Evolutionary conservation across 2,888 invertebrate genomes (phyloP).

Genomic region (Notodonta dromedarius): DNA sequence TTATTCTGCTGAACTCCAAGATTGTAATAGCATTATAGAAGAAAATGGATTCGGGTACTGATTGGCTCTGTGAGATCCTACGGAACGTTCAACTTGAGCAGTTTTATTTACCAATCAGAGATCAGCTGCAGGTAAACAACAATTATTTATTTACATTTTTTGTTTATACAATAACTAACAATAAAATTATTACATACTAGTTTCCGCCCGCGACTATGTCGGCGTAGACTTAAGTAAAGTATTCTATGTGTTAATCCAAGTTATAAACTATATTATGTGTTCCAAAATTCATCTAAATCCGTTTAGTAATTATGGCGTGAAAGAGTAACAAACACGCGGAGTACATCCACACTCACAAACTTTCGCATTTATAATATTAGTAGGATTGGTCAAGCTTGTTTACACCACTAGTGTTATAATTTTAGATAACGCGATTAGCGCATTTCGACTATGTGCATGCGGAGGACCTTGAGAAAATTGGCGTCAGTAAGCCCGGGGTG

Average conservation of each 20-base stretch:
- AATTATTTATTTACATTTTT: background rate
- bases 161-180: background rate
- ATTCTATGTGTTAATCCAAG: no score
- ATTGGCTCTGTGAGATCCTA: constrained; percentile 94
- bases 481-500: constrained; percentile 96
- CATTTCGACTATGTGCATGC: constrained; percentile 99
- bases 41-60: constrained; percentile 83
- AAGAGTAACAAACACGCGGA: no score
- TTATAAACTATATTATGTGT: no score
- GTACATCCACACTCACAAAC: no score
- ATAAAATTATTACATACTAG: background rate
- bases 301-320: no score
- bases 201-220: no score
- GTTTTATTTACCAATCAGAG: constrained; percentile 94
- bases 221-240: no score
- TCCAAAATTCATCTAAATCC: no score
- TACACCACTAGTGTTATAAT: constrained; percentile 23
- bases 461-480: constrained; percentile 97
- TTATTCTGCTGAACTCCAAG: constrained; percentile 42
- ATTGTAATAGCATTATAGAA: constrained; percentile 22
- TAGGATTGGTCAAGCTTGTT: background rate
- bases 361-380: no score
- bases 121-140: constrained; percentile 92
- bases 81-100: constrained; percentile 96
- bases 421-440: constrained; percentile 93